Base-by-base conservation (phyloP, 2,888 invertebrate genomes). In the Margaritifera margaritifera region DNA sequence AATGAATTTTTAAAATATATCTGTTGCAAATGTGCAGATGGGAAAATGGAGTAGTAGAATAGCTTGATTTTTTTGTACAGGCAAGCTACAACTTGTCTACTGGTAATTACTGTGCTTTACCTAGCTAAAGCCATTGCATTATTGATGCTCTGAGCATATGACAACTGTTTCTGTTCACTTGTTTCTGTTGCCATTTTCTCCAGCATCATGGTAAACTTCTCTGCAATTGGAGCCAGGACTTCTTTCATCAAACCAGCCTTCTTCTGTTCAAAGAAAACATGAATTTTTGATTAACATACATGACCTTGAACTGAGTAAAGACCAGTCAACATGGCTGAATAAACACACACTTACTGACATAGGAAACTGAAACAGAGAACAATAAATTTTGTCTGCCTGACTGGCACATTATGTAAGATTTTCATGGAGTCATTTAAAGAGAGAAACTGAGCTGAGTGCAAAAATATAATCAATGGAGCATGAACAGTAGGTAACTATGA, bases 71-170 rank as follows among this genome's bases (percentile, higher is more conserved):
- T 31, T 31, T 31, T 42, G 42, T 24, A 20, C 15, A 58, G 25
- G 19, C 58, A 25, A 6, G 27, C 8, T 58, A 31, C 25, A 58
- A 20, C 8, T 8, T 6, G n/a, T n/a, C 19, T 15, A 65, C 25
- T 51, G 20, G 22, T 57, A 25, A n/a, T 22, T 22, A n/a, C 11
- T 31, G 22, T 22, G 22, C 61, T 71, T 66, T 63, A 91, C 91
- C 90, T 90, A 20, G 91, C 91, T 66, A 91, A 89, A 22, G 90
- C 89, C 85, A 92, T 92, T 55, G 91, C 91, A 82, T 91, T 91
- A 65, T 90, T 89, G 70, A 91, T 86, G 71, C 89, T 89, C 68
- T 89, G 86, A 57, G 90, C 89, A 70, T 90, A 87, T 6, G 84
- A 82, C 54, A 86, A 72, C 73, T 89, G 88, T 62, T 79, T 79